Percentiles rank a stretch among this genome's conserved stretches.
Evolutionary conservation across 37 sponge, comb jelly and placozoan genomes (phyloP).

Genomic region (Chondrilla cf. caribensis): DNA sequence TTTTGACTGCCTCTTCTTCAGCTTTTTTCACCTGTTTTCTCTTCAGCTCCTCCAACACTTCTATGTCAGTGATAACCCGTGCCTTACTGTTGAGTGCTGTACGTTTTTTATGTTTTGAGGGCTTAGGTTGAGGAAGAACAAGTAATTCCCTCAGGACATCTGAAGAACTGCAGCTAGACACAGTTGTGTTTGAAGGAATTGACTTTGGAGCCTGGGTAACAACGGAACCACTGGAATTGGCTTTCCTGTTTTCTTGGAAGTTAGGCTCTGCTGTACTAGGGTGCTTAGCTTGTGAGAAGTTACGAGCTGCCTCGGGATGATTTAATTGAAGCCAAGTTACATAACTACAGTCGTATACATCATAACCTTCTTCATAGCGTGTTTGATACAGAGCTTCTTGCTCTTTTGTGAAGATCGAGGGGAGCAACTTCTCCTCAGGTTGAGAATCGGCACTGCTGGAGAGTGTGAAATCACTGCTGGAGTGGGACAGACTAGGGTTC

Average conservation of each 20-base stretch:
- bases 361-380: constrained; percentile 31
- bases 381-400: constrained; percentile 14
- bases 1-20: not conserved
- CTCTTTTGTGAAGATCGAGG: not conserved
- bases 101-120: constrained; percentile 17
- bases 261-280: too few relatives aligned
- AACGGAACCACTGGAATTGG: too few relatives aligned
- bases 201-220: too few relatives aligned
- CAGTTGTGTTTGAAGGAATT: too few relatives aligned
- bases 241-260: too few relatives aligned
- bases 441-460: too few relatives aligned
- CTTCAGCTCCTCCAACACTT: not conserved
- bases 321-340: not conserved
- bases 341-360: not conserved
- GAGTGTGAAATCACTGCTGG: too few relatives aligned
- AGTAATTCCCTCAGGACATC: not conserved
- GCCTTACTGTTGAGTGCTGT: not conserved
- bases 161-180: not conserved
- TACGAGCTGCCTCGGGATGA: not conserved
- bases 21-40: not conserved
- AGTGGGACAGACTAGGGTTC: too few relatives aligned
- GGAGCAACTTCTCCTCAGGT: too few relatives aligned
- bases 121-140: constrained; percentile 25
- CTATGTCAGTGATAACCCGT: constrained; percentile 20
- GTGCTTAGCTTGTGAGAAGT: not conserved